Evolutionary conservation across 2,113 vertebrate genomes (phyloP), one percentile per base, ranked within the genome.

Genomic region (Isichthys henryi): DNA sequence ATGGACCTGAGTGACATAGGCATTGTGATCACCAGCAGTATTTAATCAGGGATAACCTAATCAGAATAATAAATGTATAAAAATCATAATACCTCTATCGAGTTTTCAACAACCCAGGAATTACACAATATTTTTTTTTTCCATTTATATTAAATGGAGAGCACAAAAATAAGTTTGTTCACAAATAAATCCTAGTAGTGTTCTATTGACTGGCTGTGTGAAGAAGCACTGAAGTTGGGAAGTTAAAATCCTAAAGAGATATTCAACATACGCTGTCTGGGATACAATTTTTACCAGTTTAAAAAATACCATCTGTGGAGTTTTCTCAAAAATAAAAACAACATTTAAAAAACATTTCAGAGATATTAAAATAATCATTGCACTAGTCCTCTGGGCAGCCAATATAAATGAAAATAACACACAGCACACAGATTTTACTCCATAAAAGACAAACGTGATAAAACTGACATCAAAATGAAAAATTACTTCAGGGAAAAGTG

Each of bases 311-410:
- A 94, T 96, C 94, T 95, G 90, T 89, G 90, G 94, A 46, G 45
- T 93, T 91, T 45, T 82, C 43, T 90, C 43, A 88, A 93, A 94
- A 39, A 91, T 89, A 95, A 95, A 95, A 82, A 95, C 94, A 92
- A 91, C 27, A 56, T 35, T 53, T 39, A 56, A 87, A 52, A 53
- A 84, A 62, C 90, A 91, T 90, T 91, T 92, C 94, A 84, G 94
- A 96, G 96, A 96, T 80, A 39, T 91, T 92, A 84, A 93, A 92
- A 90, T 91, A 85, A 92, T 94, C 94, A 96, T 96, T 97, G 96
- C 96, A 96, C 96, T 94, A 94, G 94, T 95, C 96, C 96, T 96
- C 94, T 93, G 94, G 93, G 95, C 91, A 91, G 93, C 92, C 90
- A 88, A 92, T 89, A 94, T 95, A 94, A 96, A 95, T 95, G 89